Conservation (phyloP, 2,888 invertebrate species). For the Leucophenga maculata region DNA sequence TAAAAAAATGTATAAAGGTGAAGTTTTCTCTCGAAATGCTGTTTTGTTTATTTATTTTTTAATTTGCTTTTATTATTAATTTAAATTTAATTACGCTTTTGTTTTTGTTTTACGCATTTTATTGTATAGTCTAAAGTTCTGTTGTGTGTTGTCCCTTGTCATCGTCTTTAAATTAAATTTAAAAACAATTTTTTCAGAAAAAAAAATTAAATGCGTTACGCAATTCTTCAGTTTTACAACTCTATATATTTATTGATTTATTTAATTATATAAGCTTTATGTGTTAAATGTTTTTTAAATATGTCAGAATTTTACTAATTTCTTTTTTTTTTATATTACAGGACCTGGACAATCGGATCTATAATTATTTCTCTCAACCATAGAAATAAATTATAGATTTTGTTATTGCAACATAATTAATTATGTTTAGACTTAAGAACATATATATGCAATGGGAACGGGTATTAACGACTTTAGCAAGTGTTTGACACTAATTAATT, state of each 20-base stretch:
- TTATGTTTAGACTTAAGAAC: conserved; percentile 41
- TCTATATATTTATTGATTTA: conserved; percentile 23
- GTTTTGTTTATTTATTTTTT: conserved; percentile 44
- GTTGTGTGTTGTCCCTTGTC: neutral
- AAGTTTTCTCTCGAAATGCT: conserved; percentile 69
- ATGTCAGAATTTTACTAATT: conserved; percentile 4
- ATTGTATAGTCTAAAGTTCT: neutral
- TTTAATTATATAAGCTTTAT: conserved; percentile 33
- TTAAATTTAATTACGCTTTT: conserved; percentile 36
- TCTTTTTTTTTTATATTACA: conserved; percentile 61
- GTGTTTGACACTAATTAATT: neutral
- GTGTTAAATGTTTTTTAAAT: conserved; percentile 9
- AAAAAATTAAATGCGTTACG: neutral
- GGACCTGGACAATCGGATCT: conserved; percentile 78
- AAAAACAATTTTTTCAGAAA: neutral
- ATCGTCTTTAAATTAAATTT: neutral
- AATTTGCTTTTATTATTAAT: conserved; percentile 23
- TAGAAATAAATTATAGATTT: conserved; percentile 72
- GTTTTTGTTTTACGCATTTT: neutral
- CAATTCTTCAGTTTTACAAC: conserved; percentile 20
- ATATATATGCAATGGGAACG: conserved; percentile 48
- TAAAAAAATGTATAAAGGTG: conserved; percentile 62
- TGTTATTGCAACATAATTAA: conserved; percentile 32
- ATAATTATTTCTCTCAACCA: conserved; percentile 73
- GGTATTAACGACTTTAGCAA: conserved; percentile 37